These are phyloP conservation scores for Probosciger aterrimus DNA, from an alignment of 2,113 vertebrate species.

Conservation along the genomic window DNA sequence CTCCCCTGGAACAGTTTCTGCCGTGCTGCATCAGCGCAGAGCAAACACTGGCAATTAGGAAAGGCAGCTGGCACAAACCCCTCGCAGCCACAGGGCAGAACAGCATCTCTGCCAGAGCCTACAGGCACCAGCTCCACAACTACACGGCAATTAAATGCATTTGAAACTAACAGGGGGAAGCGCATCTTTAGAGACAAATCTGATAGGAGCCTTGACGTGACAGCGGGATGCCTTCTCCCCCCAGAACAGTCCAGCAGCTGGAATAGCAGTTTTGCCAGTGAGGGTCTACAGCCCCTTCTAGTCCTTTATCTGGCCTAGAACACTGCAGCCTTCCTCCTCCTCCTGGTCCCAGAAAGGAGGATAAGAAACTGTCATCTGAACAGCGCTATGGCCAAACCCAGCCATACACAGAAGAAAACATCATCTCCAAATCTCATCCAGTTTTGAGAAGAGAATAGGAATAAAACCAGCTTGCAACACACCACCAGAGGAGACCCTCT, in stretches of 20 bases:
- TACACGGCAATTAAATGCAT: rapidly evolving
- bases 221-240: neutral
- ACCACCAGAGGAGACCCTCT: neutral
- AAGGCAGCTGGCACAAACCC: neutral
- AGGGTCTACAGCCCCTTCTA: neutral
- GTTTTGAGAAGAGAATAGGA: neutral
- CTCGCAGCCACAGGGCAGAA: neutral
- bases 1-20: neutral
- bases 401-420: rapidly evolving
- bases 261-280: neutral
- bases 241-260: neutral
- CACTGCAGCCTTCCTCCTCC: neutral
- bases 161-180: neutral
- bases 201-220: neutral
- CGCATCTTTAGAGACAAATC: neutral
- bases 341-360: neutral
- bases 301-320: neutral
- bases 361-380: neutral
- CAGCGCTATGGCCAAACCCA: neutral
- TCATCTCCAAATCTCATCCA: neutral
- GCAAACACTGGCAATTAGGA: neutral
- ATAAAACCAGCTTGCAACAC: neutral
- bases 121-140: neutral
- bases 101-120: neutral
- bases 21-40: neutral